A percentile compares a stretch with the other conserved stretches of the same genome.
Evolutionary conservation across 1,140 invertebrate species (phyloP).

Genomic region (Drosophila quadrilineata): DNA sequence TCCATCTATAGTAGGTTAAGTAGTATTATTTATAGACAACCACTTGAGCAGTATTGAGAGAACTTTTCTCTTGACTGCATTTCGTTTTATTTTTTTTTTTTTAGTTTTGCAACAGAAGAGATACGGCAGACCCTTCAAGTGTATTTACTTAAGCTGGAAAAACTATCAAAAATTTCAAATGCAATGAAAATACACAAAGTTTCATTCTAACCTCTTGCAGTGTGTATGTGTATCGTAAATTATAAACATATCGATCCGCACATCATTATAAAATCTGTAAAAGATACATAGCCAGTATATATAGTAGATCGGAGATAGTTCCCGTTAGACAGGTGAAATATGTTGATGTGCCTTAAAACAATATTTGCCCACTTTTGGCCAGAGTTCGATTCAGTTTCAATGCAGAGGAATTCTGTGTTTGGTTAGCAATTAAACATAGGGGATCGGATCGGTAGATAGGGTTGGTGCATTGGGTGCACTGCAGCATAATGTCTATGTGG

Average conservation of each 20-base stretch:
- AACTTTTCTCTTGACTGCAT: neutral
- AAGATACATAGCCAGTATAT: too few relatives aligned
- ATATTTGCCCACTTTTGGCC: constrained; percentile 56
- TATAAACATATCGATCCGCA: constrained; percentile 71
- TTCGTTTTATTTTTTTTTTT: too few relatives aligned
- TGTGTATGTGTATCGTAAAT: constrained; percentile 73
- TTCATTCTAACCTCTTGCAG: neutral
- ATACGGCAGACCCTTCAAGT: neutral
- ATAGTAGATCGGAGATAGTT: constrained; percentile 8
- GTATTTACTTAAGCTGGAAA: constrained; percentile 3
- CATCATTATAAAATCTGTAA: constrained; percentile 52
- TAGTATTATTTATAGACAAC: neutral
- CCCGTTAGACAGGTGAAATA: constrained; percentile 63
- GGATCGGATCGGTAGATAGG: constrained; percentile 4
- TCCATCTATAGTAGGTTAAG: neutral
- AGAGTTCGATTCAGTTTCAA: constrained; percentile 7
- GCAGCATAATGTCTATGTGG: constrained; percentile 45
- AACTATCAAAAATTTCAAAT: constrained; percentile 28
- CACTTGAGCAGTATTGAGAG: constrained; percentile 1
- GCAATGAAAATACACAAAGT: constrained; percentile 14
- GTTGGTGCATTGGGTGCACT: neutral
- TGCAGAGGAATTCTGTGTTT: constrained; percentile 55
- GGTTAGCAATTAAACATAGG: constrained; percentile 61
- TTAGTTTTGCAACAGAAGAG: neutral
- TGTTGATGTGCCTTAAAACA: constrained; percentile 74